phyloP scores from a whole-genome alignment of 2,797 vertebrate genomes.

The Cirrhinus mrigala region DNA sequence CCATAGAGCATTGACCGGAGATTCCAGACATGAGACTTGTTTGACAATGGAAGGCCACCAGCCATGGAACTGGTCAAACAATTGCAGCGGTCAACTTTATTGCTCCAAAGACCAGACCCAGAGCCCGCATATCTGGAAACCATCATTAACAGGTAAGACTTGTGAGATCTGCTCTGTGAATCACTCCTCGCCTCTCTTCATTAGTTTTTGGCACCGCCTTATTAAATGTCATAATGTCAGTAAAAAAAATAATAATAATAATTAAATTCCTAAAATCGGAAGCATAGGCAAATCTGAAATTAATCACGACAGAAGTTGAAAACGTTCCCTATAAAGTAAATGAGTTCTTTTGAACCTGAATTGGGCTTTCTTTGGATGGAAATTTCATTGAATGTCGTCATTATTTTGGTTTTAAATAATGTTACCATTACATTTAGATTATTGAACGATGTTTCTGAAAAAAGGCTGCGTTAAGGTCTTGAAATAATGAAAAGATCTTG shows the following conservation, averaged over 20 bases:
- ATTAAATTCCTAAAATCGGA: not conserved
- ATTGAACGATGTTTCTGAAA: not conserved
- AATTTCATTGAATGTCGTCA: not conserved
- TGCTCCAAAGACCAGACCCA: slow-evolving; percentile 86
- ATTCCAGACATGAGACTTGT: slow-evolving; percentile 81
- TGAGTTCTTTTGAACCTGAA: not conserved
- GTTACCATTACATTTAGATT: not conserved
- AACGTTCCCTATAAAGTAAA: not conserved
- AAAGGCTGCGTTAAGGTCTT: not conserved
- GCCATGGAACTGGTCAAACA: slow-evolving; percentile 86
- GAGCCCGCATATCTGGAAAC: slow-evolving; percentile 86
- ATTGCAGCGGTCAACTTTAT: slow-evolving; percentile 86
- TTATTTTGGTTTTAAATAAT: not conserved
- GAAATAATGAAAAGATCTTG: not conserved
- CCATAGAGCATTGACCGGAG: slow-evolving; percentile 74
- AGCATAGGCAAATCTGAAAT: not conserved
- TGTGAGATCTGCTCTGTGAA: slow-evolving; percentile 5
- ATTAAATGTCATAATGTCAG: not conserved
- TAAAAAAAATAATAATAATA: too few relatives aligned
- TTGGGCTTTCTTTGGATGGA: not conserved
- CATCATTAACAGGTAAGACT: slow-evolving; percentile 83
- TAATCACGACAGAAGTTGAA: not conserved
- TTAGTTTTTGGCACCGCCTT: not conserved
- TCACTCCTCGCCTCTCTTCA: slow-evolving; percentile 31
- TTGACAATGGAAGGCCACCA: slow-evolving; percentile 86